Evolutionary conservation across 2,797 vertebrate species (phyloP).

Genomic region (Sorex maritimensis): DNA sequence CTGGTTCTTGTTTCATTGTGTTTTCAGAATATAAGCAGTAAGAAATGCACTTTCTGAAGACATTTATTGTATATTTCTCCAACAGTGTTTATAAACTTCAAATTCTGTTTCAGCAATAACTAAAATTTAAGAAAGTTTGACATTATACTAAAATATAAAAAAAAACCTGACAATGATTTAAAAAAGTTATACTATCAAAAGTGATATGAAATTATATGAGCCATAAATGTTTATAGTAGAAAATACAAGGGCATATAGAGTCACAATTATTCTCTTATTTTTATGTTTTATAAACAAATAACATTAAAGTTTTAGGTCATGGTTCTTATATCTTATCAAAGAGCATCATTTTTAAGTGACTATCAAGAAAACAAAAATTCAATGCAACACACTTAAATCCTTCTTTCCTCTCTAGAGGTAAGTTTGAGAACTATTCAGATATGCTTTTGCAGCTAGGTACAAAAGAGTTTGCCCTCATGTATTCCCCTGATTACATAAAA

Average conservation of each 20-base stretch:
- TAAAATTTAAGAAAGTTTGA: constrained; percentile 40
- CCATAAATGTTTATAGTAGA: neutral
- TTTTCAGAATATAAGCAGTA: constrained; percentile 81
- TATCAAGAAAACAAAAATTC: neutral
- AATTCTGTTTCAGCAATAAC: constrained; percentile 52
- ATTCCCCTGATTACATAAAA: neutral
- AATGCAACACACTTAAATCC: neutral
- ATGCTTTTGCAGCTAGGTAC: neutral
- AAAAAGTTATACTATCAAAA: too few relatives aligned
- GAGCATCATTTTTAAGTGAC: constrained; percentile 8
- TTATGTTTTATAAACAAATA: constrained; percentile 9
- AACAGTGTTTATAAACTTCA: constrained; percentile 74
- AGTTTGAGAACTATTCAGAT: neutral
- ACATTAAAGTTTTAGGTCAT: neutral
- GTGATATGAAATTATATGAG: neutral
- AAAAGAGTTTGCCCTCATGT: neutral
- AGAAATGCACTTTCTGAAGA: constrained; percentile 79
- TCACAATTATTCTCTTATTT: neutral
- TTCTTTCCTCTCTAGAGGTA: neutral
- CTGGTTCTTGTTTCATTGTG: constrained; percentile 80
- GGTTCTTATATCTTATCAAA: constrained; percentile 18
- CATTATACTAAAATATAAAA: constrained; percentile 48
- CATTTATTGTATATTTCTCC: constrained; percentile 76
- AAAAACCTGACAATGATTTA: neutral
- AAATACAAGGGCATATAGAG: neutral